Evolutionary conservation across 2,888 invertebrate species (phyloP), one percentile per base, ranked within the genome.

Genomic region (Lacanobia oleracea): DNA sequence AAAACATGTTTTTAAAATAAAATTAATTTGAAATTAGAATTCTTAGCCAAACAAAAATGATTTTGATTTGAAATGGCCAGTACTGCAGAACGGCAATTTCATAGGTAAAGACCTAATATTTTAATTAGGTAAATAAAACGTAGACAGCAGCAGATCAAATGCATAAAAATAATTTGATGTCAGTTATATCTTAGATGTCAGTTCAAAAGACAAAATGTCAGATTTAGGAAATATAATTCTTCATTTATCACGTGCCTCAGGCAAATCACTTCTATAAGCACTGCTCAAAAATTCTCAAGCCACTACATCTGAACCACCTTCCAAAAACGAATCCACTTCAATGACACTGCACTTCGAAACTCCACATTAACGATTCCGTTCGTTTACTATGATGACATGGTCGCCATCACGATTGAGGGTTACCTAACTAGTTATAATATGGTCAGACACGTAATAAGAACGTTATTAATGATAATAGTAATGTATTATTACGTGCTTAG

Each of bases 371-470:
- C 21, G 23, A 70, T 81, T 77, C 70, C 14, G 43, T 37, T 53
- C 56, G 48, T 65, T 61, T 18, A 40, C 68, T 40, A 33, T 66
- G 60, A 71, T 70, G 69, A 70, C 76, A 70, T 1, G 62, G 40
- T 12, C 51, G 21, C 67, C 81, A 71, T 81, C n/a, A 40, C 56
- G 53, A 81, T 57, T 50, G 60, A 16, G 2, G 18, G 21, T 79
- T 79, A 72, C 77, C 37, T 65, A 79, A 79, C 57, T 5, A 3
- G 9, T 23, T 23, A 8, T 51, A 63, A n/a, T 57, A 67, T 65
- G 63, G 81, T 27, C 43, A 45, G 59, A 1, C 56, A n/a, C 56
- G 79, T 67, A 79, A 79, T 71, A 64, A 77, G 56, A 67, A 12
- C 27, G n/a, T 27, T 72, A 62, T 67, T 57, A 69, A 65, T 71